These are phyloP conservation scores for Sprattus sprattus DNA, from an alignment of 2,113 vertebrate species.

Conservation along the genomic window DNA sequence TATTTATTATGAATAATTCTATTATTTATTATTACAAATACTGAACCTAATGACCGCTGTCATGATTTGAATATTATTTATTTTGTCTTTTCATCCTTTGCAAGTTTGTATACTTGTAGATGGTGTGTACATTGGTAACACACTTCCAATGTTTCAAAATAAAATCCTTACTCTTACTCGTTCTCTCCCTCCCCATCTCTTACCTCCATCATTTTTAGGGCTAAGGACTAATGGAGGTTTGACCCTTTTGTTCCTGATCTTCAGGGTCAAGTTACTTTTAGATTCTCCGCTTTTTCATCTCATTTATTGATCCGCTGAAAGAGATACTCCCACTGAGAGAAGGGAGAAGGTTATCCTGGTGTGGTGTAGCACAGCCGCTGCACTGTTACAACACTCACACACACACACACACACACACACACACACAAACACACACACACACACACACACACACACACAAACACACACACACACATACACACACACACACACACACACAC, in stretches of 20 bases:
- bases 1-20: neutral
- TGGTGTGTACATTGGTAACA: conserved; percentile 16
- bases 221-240: neutral
- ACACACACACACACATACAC: neutral
- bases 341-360: neutral
- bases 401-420: conserved; percentile 4
- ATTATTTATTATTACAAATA: conserved; percentile 11
- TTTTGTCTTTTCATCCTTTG: conserved; percentile 17
- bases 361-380: neutral
- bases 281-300: neutral
- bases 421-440: neutral
- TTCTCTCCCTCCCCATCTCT: neutral
- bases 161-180: neutral
- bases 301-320: neutral
- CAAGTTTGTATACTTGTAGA: conserved; percentile 20
- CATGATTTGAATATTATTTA: conserved; percentile 17
- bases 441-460: neutral
- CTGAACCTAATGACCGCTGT: neutral
- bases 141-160: conserved; percentile 16
- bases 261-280: conserved; percentile 12
- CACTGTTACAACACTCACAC: neutral
- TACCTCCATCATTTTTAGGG: neutral
- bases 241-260: neutral
- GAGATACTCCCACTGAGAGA: neutral
- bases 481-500: conserved; percentile 1